Evolutionary conservation across 2,113 vertebrate species (phyloP).

Genomic region (Protobothrops mucrosquamatus): DNA sequence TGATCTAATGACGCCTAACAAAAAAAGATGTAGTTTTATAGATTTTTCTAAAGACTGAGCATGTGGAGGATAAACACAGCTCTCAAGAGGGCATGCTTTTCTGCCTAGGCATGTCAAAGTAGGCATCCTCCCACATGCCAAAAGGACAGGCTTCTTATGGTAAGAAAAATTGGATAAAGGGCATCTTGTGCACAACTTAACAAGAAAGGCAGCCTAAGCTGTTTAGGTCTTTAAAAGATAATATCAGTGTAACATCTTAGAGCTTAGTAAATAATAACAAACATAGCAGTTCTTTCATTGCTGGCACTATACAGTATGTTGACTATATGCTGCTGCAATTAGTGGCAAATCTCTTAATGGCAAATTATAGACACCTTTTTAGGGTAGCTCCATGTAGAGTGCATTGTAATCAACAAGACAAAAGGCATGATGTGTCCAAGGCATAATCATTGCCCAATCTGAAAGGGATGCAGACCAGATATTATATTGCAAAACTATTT

Average conservation of each 20-base stretch:
- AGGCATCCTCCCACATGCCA: background rate
- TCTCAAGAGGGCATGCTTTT: background rate
- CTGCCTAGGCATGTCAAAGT: background rate
- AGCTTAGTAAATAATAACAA: background rate
- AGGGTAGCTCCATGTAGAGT: background rate
- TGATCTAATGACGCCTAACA: background rate
- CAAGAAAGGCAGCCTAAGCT: background rate
- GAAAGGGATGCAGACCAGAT: background rate
- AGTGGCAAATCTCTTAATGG: background rate
- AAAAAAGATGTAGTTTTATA: background rate
- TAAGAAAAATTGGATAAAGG: background rate
- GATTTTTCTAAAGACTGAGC: background rate
- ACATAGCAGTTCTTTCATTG: background rate
- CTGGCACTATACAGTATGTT: background rate
- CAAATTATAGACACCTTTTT: background rate
- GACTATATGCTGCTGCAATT: background rate
- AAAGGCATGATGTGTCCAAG: background rate
- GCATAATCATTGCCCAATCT: background rate
- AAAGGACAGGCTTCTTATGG: background rate
- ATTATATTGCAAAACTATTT: background rate
- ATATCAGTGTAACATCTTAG: background rate
- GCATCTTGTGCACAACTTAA: background rate
- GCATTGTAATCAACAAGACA: background rate
- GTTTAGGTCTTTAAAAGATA: background rate
- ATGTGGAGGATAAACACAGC: background rate